Evolutionary conservation across 1,140 invertebrate species (phyloP).

Genomic region (Conus betulinus): DNA sequence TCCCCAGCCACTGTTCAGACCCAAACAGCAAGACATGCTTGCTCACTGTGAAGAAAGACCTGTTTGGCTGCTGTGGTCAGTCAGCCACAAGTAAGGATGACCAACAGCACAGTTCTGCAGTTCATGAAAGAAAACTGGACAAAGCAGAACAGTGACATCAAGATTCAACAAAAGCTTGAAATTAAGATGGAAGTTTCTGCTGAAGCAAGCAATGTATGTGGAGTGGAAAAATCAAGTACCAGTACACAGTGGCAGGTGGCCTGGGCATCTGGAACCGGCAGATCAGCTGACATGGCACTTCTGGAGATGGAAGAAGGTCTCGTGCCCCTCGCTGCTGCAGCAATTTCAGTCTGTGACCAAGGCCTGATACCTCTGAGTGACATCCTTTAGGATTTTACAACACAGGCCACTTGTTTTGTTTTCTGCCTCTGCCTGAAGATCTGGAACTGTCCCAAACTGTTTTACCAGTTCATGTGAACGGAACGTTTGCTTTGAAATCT

Average conservation of each 20-base stretch:
- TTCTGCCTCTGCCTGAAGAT: constrained; percentile 54
- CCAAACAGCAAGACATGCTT: constrained; percentile 28
- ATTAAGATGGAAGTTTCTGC: not conserved
- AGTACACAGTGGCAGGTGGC: constrained; percentile 46
- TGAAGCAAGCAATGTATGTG: not conserved
- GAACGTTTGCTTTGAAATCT: constrained; percentile 58
- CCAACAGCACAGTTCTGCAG: not conserved
- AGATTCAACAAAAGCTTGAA: constrained; percentile 21
- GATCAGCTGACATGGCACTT: constrained; percentile 6
- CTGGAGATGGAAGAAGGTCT: not conserved
- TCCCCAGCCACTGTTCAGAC: constrained; percentile 37
- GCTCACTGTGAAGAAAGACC: constrained; percentile 36
- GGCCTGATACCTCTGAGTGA: not conserved
- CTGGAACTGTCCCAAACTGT: constrained; percentile 9
- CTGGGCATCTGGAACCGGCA: constrained; percentile 50
- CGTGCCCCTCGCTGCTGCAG: constrained; percentile 13
- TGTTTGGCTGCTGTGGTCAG: not conserved
- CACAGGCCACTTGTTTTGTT: constrained; percentile 52
- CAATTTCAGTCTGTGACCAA: not conserved
- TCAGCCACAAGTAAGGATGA: not conserved
- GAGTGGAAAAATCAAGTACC: not conserved
- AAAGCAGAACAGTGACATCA: not conserved
- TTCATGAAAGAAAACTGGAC: not conserved
- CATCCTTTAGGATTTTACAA: constrained; percentile 33
- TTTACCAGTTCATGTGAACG: constrained; percentile 59